Evolutionary conservation across 2,888 invertebrate genomes (phyloP).

Genomic region (Tenthredo notha): DNA sequence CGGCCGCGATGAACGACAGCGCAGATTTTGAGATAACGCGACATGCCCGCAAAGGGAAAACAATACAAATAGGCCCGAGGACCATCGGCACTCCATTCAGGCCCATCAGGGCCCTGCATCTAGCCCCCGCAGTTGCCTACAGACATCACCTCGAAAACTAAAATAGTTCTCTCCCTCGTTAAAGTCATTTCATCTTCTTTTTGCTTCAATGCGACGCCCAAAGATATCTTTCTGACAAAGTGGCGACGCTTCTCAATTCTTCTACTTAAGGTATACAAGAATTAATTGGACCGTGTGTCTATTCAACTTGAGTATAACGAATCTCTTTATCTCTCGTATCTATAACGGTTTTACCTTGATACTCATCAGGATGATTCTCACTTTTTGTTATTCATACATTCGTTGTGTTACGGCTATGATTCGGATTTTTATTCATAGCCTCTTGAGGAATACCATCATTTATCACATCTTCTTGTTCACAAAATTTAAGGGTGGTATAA

Average conservation of each 20-base stretch:
- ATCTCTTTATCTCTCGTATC: slow-evolving; percentile 20
- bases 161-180: slow-evolving; percentile 47
- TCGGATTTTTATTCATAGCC: not conserved
- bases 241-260: slow-evolving; percentile 21
- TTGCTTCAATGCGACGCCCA: slow-evolving; percentile 36
- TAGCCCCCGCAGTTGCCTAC: slow-evolving; percentile 4
- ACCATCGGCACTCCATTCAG: slow-evolving; percentile 21
- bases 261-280: not conserved
- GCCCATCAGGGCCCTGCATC: slow-evolving; percentile 37
- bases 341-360: not conserved
- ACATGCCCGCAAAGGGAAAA: slow-evolving; percentile 57
- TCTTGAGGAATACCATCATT: not conserved
- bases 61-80: slow-evolving; percentile 58
- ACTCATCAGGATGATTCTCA: slow-evolving; percentile 4
- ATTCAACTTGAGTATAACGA: slow-evolving; percentile 18
- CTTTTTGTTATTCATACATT: not conserved
- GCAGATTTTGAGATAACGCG: slow-evolving; percentile 55
- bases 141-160: slow-evolving; percentile 31
- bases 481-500: not conserved
- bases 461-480: not conserved
- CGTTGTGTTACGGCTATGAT: not conserved
- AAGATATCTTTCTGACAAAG: not conserved
- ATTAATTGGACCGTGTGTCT: slow-evolving; percentile 29
- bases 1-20: slow-evolving; percentile 30
- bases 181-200: slow-evolving; percentile 50